phyloP scores from a whole-genome alignment of 2,888 invertebrate species.

The Aricia artaxerxes region DNA sequence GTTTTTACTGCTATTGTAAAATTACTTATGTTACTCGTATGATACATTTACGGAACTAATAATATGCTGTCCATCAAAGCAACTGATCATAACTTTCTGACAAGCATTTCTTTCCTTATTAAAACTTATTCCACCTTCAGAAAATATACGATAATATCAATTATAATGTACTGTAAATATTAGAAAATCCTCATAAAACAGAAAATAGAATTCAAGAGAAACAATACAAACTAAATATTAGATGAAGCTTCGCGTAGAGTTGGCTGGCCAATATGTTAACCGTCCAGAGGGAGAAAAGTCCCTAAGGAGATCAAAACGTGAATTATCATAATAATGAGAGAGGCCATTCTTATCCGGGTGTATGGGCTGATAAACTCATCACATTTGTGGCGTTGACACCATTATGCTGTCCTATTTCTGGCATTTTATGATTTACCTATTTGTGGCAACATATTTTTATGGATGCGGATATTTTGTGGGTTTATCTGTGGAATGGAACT shows the following conservation, averaged over 20 bases:
- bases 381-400: conserved; percentile 20
- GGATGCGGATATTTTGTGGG: not conserved
- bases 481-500: not conserved
- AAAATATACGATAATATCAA: not conserved
- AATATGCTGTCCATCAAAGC: not conserved
- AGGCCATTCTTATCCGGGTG: conserved; percentile 39
- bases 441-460: conserved; percentile 13
- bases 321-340: conserved; percentile 69
- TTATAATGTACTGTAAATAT: not conserved
- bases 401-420: conserved; percentile 21
- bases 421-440: conserved; percentile 14
- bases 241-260: conserved; percentile 56
- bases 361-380: conserved; percentile 29
- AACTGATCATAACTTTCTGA: not conserved
- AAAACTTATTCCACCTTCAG: no score
- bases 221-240: conserved; percentile 59
- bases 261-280: conserved; percentile 66
- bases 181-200: not conserved
- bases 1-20: not conserved
- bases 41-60: not conserved
- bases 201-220: conserved; percentile 41
- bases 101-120: no score
- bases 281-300: conserved; percentile 57
- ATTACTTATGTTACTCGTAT: not conserved
- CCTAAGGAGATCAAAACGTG: conserved; percentile 60